A percentile compares a stretch with the other conserved stretches of the same genome.
Evolutionary conservation across 2,113 vertebrate genomes (phyloP).

Genomic region (Caloenas nicobarica): DNA sequence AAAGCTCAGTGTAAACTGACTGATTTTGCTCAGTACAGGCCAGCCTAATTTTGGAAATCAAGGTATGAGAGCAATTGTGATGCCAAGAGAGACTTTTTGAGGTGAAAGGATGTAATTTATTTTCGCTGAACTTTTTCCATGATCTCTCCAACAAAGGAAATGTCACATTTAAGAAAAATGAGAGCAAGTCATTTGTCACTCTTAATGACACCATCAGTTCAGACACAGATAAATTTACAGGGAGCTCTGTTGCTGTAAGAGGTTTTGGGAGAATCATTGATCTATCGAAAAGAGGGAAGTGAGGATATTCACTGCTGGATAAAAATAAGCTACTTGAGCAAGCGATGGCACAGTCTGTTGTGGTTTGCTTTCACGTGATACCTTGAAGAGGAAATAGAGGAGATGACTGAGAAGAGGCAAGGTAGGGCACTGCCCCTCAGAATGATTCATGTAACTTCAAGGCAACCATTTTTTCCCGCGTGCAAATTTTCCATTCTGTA

Average conservation of each 20-base stretch:
- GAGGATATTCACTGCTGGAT: constrained; percentile 41
- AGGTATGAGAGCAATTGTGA: background rate
- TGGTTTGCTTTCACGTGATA: constrained; percentile 67
- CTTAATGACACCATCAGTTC: background rate
- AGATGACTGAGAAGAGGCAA: constrained; percentile 58
- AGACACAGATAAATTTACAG: background rate
- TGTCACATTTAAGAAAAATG: background rate
- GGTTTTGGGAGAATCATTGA: constrained; percentile 26
- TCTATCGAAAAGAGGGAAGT: constrained; percentile 64
- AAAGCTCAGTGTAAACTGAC: background rate
- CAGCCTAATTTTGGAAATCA: background rate
- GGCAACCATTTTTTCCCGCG: background rate
- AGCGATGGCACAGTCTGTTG: constrained; percentile 60
- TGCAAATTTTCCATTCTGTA: background rate
- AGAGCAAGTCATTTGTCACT: background rate
- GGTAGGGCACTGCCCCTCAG: constrained; percentile 38
- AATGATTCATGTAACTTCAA: constrained; percentile 25
- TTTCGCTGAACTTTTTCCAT: background rate
- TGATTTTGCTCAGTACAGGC: background rate
- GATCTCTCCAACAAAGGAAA: background rate
- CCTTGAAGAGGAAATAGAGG: constrained; percentile 61
- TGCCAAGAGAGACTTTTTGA: background rate
- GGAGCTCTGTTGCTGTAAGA: background rate
- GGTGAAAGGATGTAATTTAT: background rate
- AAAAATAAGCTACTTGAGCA: constrained; percentile 73